Evolutionary conservation across 2,113 vertebrate species (phyloP).

Genomic region (Protobothrops flavoviridis): DNA sequence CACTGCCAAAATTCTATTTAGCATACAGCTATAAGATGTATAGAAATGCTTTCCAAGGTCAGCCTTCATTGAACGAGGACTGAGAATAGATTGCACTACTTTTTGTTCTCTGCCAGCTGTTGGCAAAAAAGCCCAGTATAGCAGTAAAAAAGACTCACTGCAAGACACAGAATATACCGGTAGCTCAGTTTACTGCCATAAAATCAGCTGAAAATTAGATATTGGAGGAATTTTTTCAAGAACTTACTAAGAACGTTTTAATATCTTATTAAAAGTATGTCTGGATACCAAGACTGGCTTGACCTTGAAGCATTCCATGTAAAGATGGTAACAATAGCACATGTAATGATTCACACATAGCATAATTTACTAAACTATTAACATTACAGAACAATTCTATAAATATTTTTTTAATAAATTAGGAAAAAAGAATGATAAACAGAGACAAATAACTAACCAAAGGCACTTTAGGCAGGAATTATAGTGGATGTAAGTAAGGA

Average conservation of each 20-base stretch:
- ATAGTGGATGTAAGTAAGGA: background rate
- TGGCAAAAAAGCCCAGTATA: background rate
- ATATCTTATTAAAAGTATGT: slow-evolving; percentile 4
- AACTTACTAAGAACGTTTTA: background rate
- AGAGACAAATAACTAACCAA: slow-evolving; percentile 37
- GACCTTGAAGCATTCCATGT: background rate
- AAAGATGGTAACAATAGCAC: slow-evolving; percentile 16
- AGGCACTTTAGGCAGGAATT: slow-evolving; percentile 64
- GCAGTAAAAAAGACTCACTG: background rate
- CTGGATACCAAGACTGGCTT: slow-evolving; percentile 26
- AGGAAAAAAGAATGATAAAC: background rate
- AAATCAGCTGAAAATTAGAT: slow-evolving; percentile 18
- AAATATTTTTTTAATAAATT: background rate
- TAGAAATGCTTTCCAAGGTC: background rate
- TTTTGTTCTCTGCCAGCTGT: background rate
- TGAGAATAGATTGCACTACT: background rate
- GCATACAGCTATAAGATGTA: background rate
- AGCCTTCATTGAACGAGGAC: background rate
- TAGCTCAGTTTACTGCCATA: background rate
- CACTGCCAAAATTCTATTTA: background rate
- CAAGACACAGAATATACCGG: background rate
- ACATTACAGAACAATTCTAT: background rate
- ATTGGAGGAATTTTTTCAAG: background rate
- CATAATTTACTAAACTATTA: slow-evolving; percentile 11
- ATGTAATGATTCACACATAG: slow-evolving; percentile 24